A percentile compares a stretch with the other conserved stretches of the same genome.
Conservation (phyloP, 2,113 vertebrate species). For the Thinocorus orbignyianus region DNA sequence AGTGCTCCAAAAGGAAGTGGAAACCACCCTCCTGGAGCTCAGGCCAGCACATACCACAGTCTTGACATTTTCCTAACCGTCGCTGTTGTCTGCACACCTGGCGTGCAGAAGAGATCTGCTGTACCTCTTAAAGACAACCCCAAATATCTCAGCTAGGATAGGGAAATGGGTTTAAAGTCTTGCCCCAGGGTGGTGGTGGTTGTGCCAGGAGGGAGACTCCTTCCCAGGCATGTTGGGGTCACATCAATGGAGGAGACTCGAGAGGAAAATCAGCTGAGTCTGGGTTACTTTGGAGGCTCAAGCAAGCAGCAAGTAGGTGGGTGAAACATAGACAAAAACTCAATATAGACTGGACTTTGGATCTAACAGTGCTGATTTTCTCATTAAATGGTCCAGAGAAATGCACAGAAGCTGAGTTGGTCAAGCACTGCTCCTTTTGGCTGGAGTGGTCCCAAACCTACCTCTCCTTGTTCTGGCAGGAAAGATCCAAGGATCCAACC, state of each 20-base stretch:
- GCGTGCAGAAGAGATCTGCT: not conserved
- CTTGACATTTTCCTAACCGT: not conserved
- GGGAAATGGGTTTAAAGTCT: not conserved
- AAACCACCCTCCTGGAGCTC: not conserved
- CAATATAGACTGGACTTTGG: not conserved
- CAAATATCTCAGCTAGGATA: not conserved
- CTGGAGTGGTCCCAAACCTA: not conserved
- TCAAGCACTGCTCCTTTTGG: not conserved
- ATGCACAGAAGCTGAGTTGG: rapidly evolving
- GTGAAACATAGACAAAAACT: not conserved
- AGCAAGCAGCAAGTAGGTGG: not conserved
- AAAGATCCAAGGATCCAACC: not conserved
- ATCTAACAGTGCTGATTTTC: not conserved
- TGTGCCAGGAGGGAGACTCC: not conserved
- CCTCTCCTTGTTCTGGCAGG: not conserved
- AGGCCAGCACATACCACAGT: not conserved
- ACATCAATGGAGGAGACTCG: rapidly evolving
- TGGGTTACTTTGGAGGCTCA: rapidly evolving
- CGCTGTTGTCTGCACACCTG: not conserved
- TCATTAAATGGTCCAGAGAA: not conserved
- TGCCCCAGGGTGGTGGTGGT: not conserved
- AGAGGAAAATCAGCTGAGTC: not conserved
- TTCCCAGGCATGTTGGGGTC: not conserved
- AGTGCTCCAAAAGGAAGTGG: not conserved
- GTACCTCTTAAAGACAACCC: rapidly evolving